Percentiles rank a stretch among this genome's conserved stretches.
Evolutionary conservation across 2,113 vertebrate genomes (phyloP).

Genomic region (Carassius carassius): DNA sequence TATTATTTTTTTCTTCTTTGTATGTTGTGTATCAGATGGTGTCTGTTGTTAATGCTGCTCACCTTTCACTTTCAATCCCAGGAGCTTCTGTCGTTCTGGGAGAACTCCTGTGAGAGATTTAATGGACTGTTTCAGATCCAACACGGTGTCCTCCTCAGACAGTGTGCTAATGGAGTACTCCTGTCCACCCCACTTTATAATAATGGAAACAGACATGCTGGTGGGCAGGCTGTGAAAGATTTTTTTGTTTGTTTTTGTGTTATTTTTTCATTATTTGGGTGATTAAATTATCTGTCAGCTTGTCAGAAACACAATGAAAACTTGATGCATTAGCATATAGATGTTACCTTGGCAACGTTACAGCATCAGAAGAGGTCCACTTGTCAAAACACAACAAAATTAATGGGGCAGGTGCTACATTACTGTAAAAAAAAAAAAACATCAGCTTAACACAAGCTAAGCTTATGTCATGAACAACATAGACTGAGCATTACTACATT

Average conservation of each 20-base stretch:
- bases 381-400: conserved; percentile 20
- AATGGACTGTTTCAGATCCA: conserved; percentile 96
- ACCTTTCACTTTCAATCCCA: conserved; percentile 98
- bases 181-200: conserved; percentile 98
- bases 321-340: not conserved
- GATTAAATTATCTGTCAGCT: not conserved
- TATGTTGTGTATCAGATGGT: not conserved
- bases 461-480: not conserved
- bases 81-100: conserved; percentile 93
- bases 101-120: conserved; percentile 95
- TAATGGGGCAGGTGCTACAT: conserved; percentile 10
- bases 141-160: conserved; percentile 94
- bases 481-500: not conserved
- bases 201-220: conserved; percentile 94
- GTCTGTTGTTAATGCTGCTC: conserved; percentile 45
- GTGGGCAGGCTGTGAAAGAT: conserved; percentile 41
- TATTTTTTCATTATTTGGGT: not conserved
- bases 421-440: not conserved
- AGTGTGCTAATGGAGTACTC: conserved; percentile 94
- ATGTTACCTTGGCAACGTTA: conserved; percentile 19
- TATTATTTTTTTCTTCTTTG: not conserved
- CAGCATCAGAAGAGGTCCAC: conserved; percentile 31
- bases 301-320: not conserved
- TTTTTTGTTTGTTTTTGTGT: not conserved
- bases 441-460: not conserved